Conservation (phyloP, 1,140 invertebrate species). For the Drosophila biarmipes region DNA sequence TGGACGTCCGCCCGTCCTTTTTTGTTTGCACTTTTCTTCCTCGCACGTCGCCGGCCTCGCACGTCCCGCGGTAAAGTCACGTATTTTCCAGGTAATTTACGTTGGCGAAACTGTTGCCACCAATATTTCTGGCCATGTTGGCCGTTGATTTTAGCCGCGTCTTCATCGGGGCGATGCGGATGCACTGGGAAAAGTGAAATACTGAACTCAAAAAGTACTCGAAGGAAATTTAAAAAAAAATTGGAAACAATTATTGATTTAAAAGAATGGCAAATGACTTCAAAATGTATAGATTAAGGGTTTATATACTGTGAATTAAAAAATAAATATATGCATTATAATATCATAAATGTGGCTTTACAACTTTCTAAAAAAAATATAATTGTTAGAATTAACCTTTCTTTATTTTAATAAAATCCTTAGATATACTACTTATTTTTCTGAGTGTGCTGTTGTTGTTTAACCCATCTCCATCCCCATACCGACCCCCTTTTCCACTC, state of each 20-base stretch:
- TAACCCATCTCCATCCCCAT: background rate
- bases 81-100: constrained; percentile 83
- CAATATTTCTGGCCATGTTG: constrained; percentile 76
- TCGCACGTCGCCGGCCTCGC: constrained; percentile 51
- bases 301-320: no score
- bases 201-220: no score
- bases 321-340: no score
- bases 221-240: no score
- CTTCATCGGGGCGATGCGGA: constrained; percentile 24
- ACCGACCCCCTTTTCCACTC: background rate
- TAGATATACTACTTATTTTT: no score
- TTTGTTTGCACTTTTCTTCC: constrained; percentile 45
- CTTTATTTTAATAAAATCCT: no score
- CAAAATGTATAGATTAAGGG: no score
- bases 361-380: no score
- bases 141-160: constrained; percentile 68
- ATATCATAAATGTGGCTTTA: no score
- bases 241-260: no score
- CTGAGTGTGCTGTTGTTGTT: constrained; percentile 12
- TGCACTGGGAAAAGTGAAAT: background rate
- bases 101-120: constrained; percentile 81
- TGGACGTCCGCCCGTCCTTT: constrained; percentile 49
- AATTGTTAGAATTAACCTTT: no score
- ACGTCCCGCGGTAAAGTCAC: constrained; percentile 77
- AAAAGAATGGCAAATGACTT: no score